Conservation (phyloP, 2,888 invertebrate species). For the Ormyrus labotus region DNA sequence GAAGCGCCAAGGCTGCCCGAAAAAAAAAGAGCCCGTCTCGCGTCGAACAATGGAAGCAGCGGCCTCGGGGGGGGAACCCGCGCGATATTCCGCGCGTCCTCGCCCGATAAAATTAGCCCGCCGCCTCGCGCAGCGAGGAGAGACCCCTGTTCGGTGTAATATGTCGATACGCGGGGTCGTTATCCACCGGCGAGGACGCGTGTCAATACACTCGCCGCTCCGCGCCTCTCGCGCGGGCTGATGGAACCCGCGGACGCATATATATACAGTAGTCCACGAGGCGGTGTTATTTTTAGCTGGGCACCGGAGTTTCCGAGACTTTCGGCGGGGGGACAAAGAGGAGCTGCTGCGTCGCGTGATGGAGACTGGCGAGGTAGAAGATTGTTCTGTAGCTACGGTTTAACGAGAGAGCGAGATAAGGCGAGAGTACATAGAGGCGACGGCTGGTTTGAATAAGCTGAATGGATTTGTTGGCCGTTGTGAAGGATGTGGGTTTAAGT, state of each 20-base stretch:
- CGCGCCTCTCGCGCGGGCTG: neutral
- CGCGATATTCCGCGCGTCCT: neutral
- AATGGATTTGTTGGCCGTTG: no score
- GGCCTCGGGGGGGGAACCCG: neutral
- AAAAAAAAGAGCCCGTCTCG: slow-evolving; percentile 5
- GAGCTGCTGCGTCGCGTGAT: neutral
- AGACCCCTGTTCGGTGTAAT: neutral
- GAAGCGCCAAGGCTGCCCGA: slow-evolving; percentile 17
- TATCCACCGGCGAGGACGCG: neutral
- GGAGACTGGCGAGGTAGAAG: neutral
- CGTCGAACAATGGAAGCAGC: neutral
- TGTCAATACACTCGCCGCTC: neutral
- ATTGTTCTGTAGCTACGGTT: neutral
- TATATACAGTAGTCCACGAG: neutral
- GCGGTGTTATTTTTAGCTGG: neutral
- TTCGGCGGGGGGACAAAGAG: neutral
- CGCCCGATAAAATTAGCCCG: neutral
- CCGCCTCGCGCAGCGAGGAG: neutral
- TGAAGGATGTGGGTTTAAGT: no score
- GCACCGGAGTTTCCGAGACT: neutral
- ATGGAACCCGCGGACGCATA: no score
- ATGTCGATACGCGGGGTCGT: neutral
- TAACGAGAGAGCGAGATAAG: no score
- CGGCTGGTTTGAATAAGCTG: no score
- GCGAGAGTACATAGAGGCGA: no score